Percentiles rank a stretch among this genome's conserved stretches.
Conservation (phyloP, 2,888 invertebrate species). For the Halictus ligatus region DNA sequence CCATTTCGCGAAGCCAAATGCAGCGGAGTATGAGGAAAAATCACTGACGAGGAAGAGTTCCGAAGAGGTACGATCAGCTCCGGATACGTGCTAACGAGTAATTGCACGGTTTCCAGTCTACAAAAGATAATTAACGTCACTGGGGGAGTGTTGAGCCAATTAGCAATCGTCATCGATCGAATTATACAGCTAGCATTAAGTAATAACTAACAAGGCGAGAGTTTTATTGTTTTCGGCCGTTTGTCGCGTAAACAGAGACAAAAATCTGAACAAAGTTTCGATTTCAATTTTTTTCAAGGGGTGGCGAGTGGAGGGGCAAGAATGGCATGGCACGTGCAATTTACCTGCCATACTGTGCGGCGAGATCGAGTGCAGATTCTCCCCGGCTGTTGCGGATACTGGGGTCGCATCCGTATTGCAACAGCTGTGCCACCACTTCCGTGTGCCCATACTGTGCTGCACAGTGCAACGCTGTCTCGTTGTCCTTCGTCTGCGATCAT, state of each 20-base stretch:
- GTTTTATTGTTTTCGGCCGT: neutral
- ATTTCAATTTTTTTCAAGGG: neutral
- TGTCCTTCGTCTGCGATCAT: slow-evolving; percentile 90
- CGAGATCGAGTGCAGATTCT: slow-evolving; percentile 97
- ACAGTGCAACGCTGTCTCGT: slow-evolving; percentile 96
- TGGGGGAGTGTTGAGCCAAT: slow-evolving; percentile 39
- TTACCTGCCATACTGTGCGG: slow-evolving; percentile 95
- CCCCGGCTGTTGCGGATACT: slow-evolving; percentile 93
- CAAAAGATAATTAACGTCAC: slow-evolving; percentile 55
- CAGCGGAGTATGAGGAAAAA: slow-evolving; percentile 93
- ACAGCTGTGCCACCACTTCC: slow-evolving; percentile 92
- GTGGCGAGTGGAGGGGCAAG: neutral
- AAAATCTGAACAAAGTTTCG: slow-evolving; percentile 8
- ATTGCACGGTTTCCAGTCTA: slow-evolving; percentile 94
- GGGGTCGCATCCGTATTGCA: slow-evolving; percentile 95
- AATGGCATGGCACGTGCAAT: slow-evolving; percentile 67
- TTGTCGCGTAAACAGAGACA: neutral
- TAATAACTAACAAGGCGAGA: neutral
- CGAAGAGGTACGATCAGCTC: slow-evolving; percentile 91
- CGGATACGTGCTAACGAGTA: slow-evolving; percentile 93
- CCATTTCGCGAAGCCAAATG: slow-evolving; percentile 97
- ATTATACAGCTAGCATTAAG: slow-evolving; percentile 1
- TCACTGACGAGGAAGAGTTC: slow-evolving; percentile 84
- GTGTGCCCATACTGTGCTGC: slow-evolving; percentile 97
- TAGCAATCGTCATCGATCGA: slow-evolving; percentile 36